Percentiles rank a stretch among this genome's conserved stretches.
These are phyloP conservation scores for Amyelois transitella DNA, from an alignment of 1,140 invertebrate genomes.

Conservation along the genomic window DNA sequence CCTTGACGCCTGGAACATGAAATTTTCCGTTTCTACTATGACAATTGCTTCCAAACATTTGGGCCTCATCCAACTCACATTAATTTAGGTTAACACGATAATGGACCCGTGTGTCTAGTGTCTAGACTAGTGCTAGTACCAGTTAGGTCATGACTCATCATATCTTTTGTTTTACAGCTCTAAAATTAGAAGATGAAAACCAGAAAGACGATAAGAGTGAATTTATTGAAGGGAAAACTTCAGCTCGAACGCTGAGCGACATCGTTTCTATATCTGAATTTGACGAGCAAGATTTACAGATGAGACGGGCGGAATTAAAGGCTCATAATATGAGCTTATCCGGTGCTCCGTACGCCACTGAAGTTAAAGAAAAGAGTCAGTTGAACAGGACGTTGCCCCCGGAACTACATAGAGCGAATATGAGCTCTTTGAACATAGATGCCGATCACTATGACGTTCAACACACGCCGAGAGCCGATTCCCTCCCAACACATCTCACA, in stretches of 20 bases:
- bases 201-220: conserved; percentile 57
- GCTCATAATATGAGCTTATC: conserved; percentile 42
- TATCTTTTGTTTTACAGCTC: conserved; percentile 37
- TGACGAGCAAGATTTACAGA: conserved; percentile 76
- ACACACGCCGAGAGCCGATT: conserved; percentile 48
- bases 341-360: conserved; percentile 19
- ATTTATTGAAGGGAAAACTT: conserved; percentile 71
- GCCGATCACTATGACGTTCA: conserved; percentile 40
- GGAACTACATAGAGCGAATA: conserved; percentile 39
- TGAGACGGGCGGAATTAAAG: conserved; percentile 62
- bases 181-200: conserved; percentile 75
- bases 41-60: conserved; percentile 15
- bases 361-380: conserved; percentile 29
- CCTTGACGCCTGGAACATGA: too few species aligned
- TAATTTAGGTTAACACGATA: conserved; percentile 26
- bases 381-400: conserved; percentile 51
- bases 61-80: conserved; percentile 43
- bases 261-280: conserved; percentile 82
- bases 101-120: conserved; percentile 29
- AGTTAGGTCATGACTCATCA: conserved; percentile 16
- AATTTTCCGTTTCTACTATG: background rate
- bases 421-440: conserved; percentile 57
- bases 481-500: conserved; percentile 52
- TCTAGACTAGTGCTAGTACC: conserved; percentile 10
- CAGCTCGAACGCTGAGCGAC: conserved; percentile 80